A percentile compares a stretch with the other conserved stretches of the same genome.
These are phyloP conservation scores for Euclidia mi DNA, from an alignment of 2,888 invertebrate genomes.

Conservation along the genomic window DNA sequence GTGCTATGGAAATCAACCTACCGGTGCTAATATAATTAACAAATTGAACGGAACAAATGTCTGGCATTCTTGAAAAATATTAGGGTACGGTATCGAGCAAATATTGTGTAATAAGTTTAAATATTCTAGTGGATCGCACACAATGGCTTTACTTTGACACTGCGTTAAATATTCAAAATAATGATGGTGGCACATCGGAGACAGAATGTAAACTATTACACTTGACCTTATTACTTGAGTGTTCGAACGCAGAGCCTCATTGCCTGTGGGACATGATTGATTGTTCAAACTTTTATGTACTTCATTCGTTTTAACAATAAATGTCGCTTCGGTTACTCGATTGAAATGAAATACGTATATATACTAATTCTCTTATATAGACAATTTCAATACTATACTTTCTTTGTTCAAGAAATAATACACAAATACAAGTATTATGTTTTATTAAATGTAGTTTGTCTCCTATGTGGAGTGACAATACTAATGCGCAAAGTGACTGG, in stretches of 20 bases:
- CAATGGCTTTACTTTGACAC: constrained; percentile 1
- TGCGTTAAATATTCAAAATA: constrained; percentile 10
- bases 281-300: constrained; percentile 31
- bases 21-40: neutral
- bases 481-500: too few species aligned
- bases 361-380: too few species aligned
- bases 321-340: constrained; percentile 14
- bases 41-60: neutral
- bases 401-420: too few species aligned
- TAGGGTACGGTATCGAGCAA: neutral
- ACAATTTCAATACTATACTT: too few species aligned
- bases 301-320: constrained; percentile 29
- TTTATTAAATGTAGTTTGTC: too few species aligned
- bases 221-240: constrained; percentile 43
- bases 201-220: constrained; percentile 33
- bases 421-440: too few species aligned
- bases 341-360: too few species aligned
- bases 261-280: constrained; percentile 40
- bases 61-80: neutral
- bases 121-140: neutral
- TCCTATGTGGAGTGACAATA: too few species aligned
- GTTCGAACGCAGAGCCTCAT: constrained; percentile 22
- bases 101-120: neutral
- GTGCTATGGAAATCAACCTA: too few species aligned
- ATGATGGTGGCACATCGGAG: constrained; percentile 1